phyloP scores from a whole-genome alignment of 2,113 vertebrate species.

The Nothoprocta pentlandii region DNA sequence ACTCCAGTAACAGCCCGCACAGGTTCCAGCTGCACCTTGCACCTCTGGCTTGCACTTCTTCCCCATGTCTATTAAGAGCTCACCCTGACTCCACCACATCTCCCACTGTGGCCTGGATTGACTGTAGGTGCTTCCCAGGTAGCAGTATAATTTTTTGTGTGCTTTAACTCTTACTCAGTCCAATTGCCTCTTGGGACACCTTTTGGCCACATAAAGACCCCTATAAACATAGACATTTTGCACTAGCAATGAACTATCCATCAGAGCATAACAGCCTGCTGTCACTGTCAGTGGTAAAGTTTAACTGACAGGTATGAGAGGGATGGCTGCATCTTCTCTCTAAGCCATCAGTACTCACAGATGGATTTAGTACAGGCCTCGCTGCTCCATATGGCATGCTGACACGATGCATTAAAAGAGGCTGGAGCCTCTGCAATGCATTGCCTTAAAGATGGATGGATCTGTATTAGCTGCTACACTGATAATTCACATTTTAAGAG shows the following conservation, averaged over 20 bases:
- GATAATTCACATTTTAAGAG: background rate
- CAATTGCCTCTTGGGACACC: background rate
- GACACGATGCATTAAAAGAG: background rate
- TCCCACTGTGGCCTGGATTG: background rate
- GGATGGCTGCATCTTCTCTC: background rate
- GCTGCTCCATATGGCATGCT: background rate
- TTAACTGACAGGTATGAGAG: background rate
- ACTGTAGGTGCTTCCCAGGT: too few species aligned
- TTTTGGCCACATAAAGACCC: background rate
- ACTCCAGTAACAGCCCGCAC: background rate
- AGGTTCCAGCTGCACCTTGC: background rate
- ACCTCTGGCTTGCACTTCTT: background rate
- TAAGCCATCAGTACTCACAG: background rate
- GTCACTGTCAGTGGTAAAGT: background rate
- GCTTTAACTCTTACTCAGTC: background rate
- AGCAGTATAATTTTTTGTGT: background rate
- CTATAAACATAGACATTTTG: background rate
- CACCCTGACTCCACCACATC: too few species aligned
- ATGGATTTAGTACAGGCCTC: background rate
- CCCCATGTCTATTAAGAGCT: background rate
- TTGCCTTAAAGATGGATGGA: background rate
- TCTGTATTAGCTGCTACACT: background rate
- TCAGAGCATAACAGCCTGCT: accelerated
- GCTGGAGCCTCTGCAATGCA: background rate
- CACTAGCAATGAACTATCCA: background rate